phyloP scores from a whole-genome alignment of 1,140 invertebrate species.

The Euwallacea fornicatus region DNA sequence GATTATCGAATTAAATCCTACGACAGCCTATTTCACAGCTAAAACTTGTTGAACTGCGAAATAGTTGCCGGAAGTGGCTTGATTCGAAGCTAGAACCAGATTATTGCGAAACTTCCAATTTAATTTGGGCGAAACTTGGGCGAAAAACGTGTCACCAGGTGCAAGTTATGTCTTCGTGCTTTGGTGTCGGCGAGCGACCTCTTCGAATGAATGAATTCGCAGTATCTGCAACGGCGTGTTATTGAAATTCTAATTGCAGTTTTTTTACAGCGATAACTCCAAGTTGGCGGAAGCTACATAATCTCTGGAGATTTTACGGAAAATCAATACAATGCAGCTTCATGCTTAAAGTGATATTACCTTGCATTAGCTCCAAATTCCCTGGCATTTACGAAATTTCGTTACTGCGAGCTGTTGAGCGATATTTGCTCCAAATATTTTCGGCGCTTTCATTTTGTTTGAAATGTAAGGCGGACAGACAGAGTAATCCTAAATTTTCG shows the following conservation, averaged over 20 bases:
- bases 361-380: slow-evolving; percentile 9
- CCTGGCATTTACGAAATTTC: slow-evolving; percentile 14
- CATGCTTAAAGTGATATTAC: slow-evolving; percentile 25
- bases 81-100: slow-evolving; percentile 4
- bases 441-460: no score
- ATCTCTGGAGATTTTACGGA: slow-evolving; percentile 6
- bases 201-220: no score
- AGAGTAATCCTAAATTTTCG: no score
- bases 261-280: neutral
- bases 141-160: slow-evolving; percentile 1
- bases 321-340: slow-evolving; percentile 18
- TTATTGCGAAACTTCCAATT: slow-evolving; percentile 8
- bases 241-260: no score
- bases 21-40: neutral
- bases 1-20: slow-evolving; percentile 1
- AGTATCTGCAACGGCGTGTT: no score
- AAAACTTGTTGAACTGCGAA: slow-evolving; percentile 7
- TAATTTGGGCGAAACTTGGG: slow-evolving; percentile 7
- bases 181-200: neutral
- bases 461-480: no score
- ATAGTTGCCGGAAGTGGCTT: slow-evolving; percentile 4
- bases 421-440: no score
- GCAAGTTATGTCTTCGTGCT: neutral
- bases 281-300: neutral
- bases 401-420: neutral